phyloP scores from a whole-genome alignment of 2,113 vertebrate genomes.

The Hiodon tergisus region DNA sequence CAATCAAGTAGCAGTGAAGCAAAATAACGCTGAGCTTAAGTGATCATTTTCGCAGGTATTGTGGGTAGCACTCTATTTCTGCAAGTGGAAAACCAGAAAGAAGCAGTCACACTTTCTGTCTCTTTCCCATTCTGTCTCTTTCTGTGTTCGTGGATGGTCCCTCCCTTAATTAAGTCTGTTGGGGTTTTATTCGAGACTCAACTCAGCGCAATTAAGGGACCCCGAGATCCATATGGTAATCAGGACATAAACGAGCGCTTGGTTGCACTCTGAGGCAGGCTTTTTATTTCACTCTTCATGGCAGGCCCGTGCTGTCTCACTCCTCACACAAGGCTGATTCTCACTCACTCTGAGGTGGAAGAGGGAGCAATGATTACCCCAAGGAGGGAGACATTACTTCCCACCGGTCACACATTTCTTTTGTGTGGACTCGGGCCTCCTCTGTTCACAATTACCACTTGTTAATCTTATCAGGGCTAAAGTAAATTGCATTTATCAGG shows the following conservation, averaged over 20 bases:
- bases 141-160: conserved; percentile 61
- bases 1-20: neutral
- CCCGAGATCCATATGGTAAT: conserved; percentile 73
- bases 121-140: neutral
- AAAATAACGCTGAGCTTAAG: conserved; percentile 18
- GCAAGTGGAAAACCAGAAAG: conserved; percentile 11
- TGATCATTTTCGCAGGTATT: conserved; percentile 59
- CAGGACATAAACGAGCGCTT: conserved; percentile 68
- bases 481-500: conserved; percentile 98
- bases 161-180: conserved; percentile 94
- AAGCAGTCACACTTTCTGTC: conserved; percentile 17
- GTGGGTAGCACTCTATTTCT: conserved; percentile 33
- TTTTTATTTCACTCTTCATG: conserved; percentile 32
- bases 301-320: too few species aligned
- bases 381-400: conserved; percentile 57
- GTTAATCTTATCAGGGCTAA: conserved; percentile 93
- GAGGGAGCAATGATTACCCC: conserved; percentile 40
- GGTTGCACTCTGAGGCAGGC: conserved; percentile 46
- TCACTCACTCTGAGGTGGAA: conserved; percentile 25
- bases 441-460: conserved; percentile 81
- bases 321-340: conserved; percentile 37
- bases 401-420: conserved; percentile 74
- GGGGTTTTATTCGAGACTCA: conserved; percentile 90
- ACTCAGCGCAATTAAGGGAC: conserved; percentile 91
- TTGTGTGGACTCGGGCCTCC: conserved; percentile 72